Base-by-base conservation (phyloP, 2,113 vertebrate species). In the Myotis brandtii region DNA sequence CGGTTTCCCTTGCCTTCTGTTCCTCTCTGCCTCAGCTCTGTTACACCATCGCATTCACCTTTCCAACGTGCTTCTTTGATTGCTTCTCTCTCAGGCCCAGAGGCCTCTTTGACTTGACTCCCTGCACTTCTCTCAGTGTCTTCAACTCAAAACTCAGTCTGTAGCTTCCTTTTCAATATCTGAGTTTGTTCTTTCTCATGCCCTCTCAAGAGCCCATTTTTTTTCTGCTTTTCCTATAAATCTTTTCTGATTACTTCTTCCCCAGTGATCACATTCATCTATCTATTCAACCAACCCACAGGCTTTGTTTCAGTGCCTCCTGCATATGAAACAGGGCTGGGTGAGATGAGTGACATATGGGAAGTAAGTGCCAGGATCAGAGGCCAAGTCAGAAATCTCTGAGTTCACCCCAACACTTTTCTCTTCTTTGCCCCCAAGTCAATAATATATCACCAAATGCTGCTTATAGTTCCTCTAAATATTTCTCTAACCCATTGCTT, bases 171-270 rank as follows among this genome's bases (percentile, higher is more conserved):
- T 90, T 82, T 93, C 80, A 75, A 5, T 18, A 59, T 89, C 37
- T 76, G 80, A 77, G 81, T 69, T 96, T 79, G 40, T 93, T 83
- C 69, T 89, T 86, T 86, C 76, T 95, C 76, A 46, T 79, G 92
- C 27, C 79, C 62, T 95, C 43, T 86, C 66, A 14, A 87, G 50
- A 70, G 69, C 20, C 82, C 70, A 25, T 91, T 64, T 81, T 69
- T 80, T 66, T 20, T 23, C 69, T 37, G 40, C 25, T 93, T 96
- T 92, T 96, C 84, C 73, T 91, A 77, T 97, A 95, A 97, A 93
- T 96, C 83, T 96, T 72, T 80, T 89, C 89, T 92, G 59, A 84
- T 96, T 96, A 92, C 82, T 96, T 97, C 92, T 96, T 92, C 52
- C 72, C 84, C 84, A 96, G 89, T 82, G 83, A 83, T 67, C 82